A percentile compares a stretch with the other conserved stretches of the same genome.
phyloP scores from a whole-genome alignment of 2,113 vertebrate species.

The Tachuris rubrigastra region DNA sequence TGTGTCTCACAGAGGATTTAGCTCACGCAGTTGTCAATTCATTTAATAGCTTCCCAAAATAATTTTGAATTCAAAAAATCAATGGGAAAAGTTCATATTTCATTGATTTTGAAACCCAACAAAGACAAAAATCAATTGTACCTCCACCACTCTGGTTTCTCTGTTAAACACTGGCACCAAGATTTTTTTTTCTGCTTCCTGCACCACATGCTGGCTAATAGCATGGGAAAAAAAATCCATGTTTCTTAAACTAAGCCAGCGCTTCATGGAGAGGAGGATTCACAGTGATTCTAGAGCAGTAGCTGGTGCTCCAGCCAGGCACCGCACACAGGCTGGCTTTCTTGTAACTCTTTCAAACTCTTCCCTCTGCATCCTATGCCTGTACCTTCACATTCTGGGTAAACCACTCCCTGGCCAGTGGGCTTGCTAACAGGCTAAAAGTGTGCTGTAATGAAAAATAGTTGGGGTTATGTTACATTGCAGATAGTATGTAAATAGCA shows the following conservation, averaged over 20 bases:
- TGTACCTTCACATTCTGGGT: neutral
- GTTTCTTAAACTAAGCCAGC: neutral
- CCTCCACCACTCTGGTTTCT: neutral
- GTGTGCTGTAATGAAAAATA: neutral
- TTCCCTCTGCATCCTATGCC: neutral
- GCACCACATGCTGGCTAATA: neutral
- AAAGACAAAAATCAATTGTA: slow-evolving; percentile 30
- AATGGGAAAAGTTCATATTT: slow-evolving; percentile 16
- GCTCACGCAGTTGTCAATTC: neutral
- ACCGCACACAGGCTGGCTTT: neutral
- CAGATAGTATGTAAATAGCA: neutral
- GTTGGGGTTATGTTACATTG: neutral
- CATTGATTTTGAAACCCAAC: slow-evolving; percentile 36
- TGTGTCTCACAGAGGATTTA: neutral
- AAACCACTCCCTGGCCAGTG: neutral
- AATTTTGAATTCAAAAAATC: slow-evolving; percentile 12
- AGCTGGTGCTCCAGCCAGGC: neutral
- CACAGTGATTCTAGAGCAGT: neutral
- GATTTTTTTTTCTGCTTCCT: neutral
- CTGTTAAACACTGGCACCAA: neutral
- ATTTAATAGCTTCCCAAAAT: slow-evolving; percentile 36
- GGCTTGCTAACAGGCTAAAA: neutral
- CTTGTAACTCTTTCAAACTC: neutral
- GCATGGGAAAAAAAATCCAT: neutral
- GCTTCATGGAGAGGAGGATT: neutral